A percentile compares a stretch with the other conserved stretches of the same genome.
phyloP scores from a whole-genome alignment of 2,113 vertebrate species.

The Cavia porcellus region DNA sequence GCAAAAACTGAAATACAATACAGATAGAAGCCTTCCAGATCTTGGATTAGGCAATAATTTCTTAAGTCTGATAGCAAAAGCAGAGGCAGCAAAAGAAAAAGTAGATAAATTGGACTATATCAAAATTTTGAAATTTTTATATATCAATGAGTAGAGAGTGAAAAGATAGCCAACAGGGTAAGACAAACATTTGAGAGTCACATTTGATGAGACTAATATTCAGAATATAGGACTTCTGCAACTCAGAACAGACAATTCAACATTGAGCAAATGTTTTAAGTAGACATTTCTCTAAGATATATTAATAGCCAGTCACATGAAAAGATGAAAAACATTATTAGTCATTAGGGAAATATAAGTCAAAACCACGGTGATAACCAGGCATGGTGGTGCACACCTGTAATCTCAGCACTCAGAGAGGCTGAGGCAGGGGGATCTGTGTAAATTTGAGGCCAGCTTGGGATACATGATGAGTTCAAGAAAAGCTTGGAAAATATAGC shows the following conservation, averaged over 20 bases:
- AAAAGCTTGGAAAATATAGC: background rate
- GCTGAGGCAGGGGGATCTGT: background rate
- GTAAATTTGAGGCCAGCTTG: background rate
- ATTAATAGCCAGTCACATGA: background rate
- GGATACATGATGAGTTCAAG: background rate
- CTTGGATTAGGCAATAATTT: background rate
- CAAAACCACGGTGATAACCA: background rate
- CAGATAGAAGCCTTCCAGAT: background rate
- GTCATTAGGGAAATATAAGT: background rate
- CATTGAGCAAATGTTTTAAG: slow-evolving; percentile 12
- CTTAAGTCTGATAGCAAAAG: background rate
- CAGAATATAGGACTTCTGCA: background rate
- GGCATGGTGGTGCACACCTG: background rate
- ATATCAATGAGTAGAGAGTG: background rate
- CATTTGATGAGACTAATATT: background rate
- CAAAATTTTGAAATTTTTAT: background rate
- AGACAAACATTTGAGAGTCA: background rate
- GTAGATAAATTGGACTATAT: background rate
- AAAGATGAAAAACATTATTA: background rate
- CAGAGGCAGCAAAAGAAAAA: background rate
- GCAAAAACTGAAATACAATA: background rate
- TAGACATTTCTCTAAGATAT: background rate
- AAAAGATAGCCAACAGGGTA: background rate
- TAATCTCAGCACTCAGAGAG: background rate
- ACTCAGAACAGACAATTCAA: background rate